Percentiles rank a stretch among this genome's conserved stretches.
These are phyloP conservation scores for Allacma fusca DNA, from an alignment of 2,888 invertebrate species.

Conservation along the genomic window DNA sequence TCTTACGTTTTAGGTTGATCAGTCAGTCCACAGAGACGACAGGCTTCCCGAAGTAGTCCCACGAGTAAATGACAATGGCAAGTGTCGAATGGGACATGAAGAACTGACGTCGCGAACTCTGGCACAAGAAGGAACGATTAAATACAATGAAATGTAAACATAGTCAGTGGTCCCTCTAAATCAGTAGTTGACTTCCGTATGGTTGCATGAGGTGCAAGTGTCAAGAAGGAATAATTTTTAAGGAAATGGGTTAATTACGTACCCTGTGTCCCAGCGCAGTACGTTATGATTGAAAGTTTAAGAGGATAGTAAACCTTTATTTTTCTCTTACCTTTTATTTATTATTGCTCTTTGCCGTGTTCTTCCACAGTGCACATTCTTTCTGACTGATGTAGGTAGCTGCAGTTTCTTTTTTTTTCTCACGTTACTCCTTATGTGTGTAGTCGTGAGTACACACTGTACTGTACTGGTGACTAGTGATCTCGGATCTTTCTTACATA, in stretches of 20 bases:
- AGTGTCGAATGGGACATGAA: neutral
- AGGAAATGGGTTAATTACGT: conserved; percentile 25
- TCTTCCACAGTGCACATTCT: conserved; percentile 10
- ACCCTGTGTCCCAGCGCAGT: conserved; percentile 4
- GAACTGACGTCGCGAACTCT: neutral
- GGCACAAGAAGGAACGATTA: neutral
- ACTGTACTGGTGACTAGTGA: neutral
- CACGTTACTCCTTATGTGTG: conserved; percentile 16
- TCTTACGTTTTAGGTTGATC: too few species aligned
- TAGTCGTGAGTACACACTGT: neutral
- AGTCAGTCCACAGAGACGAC: too few species aligned
- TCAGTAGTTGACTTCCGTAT: conserved; percentile 13
- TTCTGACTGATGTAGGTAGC: conserved; percentile 5
- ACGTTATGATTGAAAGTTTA: conserved; percentile 16
- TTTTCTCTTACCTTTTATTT: conserved; percentile 18
- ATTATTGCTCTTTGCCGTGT: neutral
- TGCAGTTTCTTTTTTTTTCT: conserved; percentile 28
- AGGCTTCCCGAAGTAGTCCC: too few species aligned
- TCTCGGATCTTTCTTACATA: too few species aligned
- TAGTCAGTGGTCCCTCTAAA: neutral
- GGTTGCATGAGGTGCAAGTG: neutral
- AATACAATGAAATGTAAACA: neutral
- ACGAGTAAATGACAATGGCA: conserved; percentile 1
- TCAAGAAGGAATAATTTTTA: neutral
- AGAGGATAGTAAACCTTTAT: conserved; percentile 4